Conservation (phyloP, 2,113 vertebrate genomes). For the Cynocephalus volans region DNA sequence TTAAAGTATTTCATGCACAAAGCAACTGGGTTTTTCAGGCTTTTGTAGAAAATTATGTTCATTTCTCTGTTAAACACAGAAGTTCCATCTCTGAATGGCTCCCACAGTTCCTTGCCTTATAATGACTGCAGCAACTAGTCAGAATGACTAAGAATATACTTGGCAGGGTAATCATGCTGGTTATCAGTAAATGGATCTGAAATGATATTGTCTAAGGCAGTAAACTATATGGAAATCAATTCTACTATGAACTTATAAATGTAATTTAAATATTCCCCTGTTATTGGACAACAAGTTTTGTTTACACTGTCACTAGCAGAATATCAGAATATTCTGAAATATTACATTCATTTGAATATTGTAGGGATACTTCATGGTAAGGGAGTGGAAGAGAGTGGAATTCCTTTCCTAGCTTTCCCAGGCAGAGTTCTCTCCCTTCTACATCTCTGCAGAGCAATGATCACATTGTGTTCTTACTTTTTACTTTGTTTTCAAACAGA, state of each 20-base stretch:
- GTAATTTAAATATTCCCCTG: not conserved
- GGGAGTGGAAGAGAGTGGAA: not conserved
- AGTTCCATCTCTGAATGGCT: not conserved
- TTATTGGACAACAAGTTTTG: not conserved
- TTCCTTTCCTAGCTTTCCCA: not conserved
- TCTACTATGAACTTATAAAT: conserved; percentile 21
- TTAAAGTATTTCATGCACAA: conserved; percentile 67
- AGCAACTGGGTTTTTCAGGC: conserved; percentile 39
- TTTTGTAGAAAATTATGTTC: conserved; percentile 49
- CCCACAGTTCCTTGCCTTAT: not conserved
- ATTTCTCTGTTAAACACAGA: not conserved
- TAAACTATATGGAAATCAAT: not conserved
- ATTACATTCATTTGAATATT: not conserved
- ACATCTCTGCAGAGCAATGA: not conserved
- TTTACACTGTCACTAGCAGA: not conserved
- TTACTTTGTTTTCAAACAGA: not conserved
- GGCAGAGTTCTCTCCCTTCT: not conserved
- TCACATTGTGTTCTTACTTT: not conserved
- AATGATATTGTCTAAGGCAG: not conserved
- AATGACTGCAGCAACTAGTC: not conserved
- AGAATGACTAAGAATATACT: not conserved
- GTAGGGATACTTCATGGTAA: not conserved
- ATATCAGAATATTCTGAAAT: not conserved
- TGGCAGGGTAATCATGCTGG: not conserved
- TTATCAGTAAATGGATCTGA: not conserved